A percentile compares a stretch with the other conserved stretches of the same genome.
phyloP scores from a whole-genome alignment of 1,140 invertebrate genomes.

The Phenacoccus solenopsis region DNA sequence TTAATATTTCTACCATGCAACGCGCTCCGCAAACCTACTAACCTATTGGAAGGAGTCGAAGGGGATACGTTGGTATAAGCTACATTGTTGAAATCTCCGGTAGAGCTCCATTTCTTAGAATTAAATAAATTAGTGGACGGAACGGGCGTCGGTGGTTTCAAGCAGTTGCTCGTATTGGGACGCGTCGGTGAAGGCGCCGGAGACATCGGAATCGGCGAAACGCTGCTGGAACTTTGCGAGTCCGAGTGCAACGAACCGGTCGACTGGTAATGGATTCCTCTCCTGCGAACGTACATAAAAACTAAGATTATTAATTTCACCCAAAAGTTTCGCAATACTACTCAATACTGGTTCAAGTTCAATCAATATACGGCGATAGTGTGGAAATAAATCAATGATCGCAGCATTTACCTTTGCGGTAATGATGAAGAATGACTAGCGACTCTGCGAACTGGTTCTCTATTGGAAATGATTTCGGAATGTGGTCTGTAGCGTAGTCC shows the following conservation, averaged over 20 bases:
- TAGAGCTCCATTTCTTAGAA: constrained; percentile 70
- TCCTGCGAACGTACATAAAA: constrained; percentile 35
- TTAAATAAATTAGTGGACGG: constrained; percentile 30
- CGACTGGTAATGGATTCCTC: constrained; percentile 67
- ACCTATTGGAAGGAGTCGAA: neutral
- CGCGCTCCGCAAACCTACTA: too few species aligned
- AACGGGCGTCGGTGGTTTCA: constrained; percentile 22
- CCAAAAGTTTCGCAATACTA: too few species aligned
- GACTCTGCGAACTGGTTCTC: constrained; percentile 28
- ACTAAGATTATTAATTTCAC: too few species aligned
- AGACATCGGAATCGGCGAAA: constrained; percentile 62
- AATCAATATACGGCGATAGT: too few species aligned
- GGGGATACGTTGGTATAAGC: constrained; percentile 23
- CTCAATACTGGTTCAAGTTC: too few species aligned
- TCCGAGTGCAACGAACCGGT: constrained; percentile 74
- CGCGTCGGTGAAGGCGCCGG: constrained; percentile 64
- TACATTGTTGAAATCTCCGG: constrained; percentile 53
- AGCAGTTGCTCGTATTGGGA: constrained; percentile 31
- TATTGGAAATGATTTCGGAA: constrained; percentile 23
- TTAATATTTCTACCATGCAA: too few species aligned
- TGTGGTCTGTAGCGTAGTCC: constrained; percentile 25
- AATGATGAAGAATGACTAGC: constrained; percentile 29
- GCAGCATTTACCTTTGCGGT: constrained; percentile 31
- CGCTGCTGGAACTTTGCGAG: constrained; percentile 66
- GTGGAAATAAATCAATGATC: too few species aligned